Base-by-base conservation (phyloP, 2,888 invertebrate species). In the Drosophila sordidula region DNA sequence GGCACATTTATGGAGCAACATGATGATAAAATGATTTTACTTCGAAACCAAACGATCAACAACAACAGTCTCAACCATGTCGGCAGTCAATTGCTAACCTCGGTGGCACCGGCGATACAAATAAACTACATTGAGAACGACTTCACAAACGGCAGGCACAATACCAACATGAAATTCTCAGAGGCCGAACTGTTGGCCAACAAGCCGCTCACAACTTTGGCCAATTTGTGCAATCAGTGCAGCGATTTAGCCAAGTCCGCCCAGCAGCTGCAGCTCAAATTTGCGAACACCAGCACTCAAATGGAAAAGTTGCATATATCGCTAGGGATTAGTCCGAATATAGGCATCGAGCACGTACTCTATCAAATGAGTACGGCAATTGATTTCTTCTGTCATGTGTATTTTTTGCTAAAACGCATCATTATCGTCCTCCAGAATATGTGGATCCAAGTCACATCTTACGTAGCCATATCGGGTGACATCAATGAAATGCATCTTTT, bases 161-260 rank as follows among this genome's bases (percentile, higher is more conserved):
- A 34, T 4, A 34, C 12, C 18, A 36, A 26, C 25, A 29, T 58
- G 5, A 59, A 47, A 57, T 46, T 69, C 16, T 66, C 76, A 11
- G 95, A 96, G 75, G 96, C 97, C 25, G 97, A 98, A 91, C 96
- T 95, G 89, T 93, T 95, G 50, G 93, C 98, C 81, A 95, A 95
- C 36, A 95, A 96, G 92, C 94, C 97, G 46, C 93, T 98, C 8
- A 95, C 96, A 42, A 96, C 97, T 0, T 94, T 98, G 64, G 95
- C 96, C 14, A 95, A 96, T 8, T 93, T 97, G 2, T 97, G 96
- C 91, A 93, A 95, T 78, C 98, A 98, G 93, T 95, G 97, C 65
- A 93, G 94, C 57, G 90, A 93, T 55, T 93, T 98, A 14, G 94
- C 94, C 80, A 92, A 93, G 56, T 96, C 96, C 91, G 95, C 96